Evolutionary conservation across 2,113 vertebrate species (phyloP).

Genomic region (Oenanthe melanoleuca): DNA sequence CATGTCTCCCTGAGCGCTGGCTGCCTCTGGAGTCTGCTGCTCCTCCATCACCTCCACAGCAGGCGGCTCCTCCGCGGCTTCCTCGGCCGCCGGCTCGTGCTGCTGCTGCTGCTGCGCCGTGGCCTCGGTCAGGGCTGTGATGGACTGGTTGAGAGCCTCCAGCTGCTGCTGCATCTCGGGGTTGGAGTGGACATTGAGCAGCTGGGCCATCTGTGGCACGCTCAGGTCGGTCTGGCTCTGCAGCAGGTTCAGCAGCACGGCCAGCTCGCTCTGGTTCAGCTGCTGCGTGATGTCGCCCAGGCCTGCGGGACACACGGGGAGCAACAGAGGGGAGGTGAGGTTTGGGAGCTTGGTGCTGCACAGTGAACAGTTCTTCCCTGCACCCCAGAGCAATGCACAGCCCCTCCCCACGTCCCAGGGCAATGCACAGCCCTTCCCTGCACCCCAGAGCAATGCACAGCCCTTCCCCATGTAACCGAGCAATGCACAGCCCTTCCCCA

Average conservation of each 20-base stretch:
- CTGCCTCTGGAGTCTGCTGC: constrained; percentile 73
- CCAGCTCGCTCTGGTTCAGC: constrained; percentile 94
- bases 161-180: constrained; percentile 89
- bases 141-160: constrained; percentile 88
- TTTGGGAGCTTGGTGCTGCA: rapidly evolving
- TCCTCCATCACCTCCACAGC: constrained; percentile 73
- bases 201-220: constrained; percentile 91
- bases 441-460: too few relatives aligned
- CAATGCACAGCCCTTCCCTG: too few relatives aligned
- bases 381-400: too few relatives aligned
- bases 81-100: constrained; percentile 73
- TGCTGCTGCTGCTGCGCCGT: constrained; percentile 79
- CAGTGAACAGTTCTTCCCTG: rapidly evolving
- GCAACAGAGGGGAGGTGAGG: background rate
- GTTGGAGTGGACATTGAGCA: constrained; percentile 89
- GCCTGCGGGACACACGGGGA: constrained; percentile 68
- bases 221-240: constrained; percentile 95
- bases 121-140: constrained; percentile 86
- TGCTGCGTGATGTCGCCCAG: constrained; percentile 92
- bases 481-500: too few relatives aligned
- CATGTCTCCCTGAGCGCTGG: constrained; percentile 87
- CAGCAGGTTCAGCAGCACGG: constrained; percentile 93
- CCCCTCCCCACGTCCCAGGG: rapidly evolving
- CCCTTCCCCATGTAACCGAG: background rate
- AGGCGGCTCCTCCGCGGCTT: constrained; percentile 70